Percentiles rank a stretch among this genome's conserved stretches.
These are phyloP conservation scores for Sphecodes monilicornis DNA, from an alignment of 2,888 invertebrate genomes.

Conservation along the genomic window DNA sequence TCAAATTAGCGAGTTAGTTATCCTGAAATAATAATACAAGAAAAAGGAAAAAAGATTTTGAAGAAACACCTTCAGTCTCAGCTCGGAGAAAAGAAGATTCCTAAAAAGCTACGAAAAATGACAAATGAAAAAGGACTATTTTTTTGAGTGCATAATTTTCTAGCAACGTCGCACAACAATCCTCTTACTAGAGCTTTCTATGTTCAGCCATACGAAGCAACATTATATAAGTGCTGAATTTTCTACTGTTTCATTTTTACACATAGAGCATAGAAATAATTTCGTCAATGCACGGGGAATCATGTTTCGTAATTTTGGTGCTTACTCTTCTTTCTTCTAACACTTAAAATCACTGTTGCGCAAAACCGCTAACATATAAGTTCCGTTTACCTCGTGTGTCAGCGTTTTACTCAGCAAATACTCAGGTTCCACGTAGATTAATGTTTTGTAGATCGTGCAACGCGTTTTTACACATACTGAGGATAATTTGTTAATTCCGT, in stretches of 20 bases:
- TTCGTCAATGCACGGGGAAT: conserved; percentile 41
- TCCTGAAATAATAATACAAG: neutral
- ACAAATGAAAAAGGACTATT: conserved; percentile 12
- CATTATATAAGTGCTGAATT: conserved; percentile 1
- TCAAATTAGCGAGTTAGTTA: conserved; percentile 2
- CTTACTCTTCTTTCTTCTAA: neutral
- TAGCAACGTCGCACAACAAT: conserved; percentile 12
- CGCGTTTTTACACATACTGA: conserved; percentile 44
- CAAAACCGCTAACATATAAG: neutral
- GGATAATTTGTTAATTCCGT: conserved; percentile 56
- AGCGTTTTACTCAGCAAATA: conserved; percentile 44
- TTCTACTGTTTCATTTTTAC: conserved; percentile 2
- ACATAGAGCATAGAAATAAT: neutral
- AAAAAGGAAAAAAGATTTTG: conserved; percentile 17
- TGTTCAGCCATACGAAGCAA: neutral
- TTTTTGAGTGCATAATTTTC: conserved; percentile 22
- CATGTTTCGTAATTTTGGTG: conserved; percentile 17
- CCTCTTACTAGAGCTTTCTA: neutral
- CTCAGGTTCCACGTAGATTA: conserved; percentile 63
- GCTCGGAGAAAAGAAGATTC: conserved; percentile 4
- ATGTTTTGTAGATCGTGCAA: conserved; percentile 54
- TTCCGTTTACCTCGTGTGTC: conserved; percentile 26
- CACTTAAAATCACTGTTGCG: neutral
- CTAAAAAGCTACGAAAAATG: conserved; percentile 18
- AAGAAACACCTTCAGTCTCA: neutral